A percentile compares a stretch with the other conserved stretches of the same genome.
phyloP scores from a whole-genome alignment of 2,888 invertebrate species.

The Hyalella azteca region DNA sequence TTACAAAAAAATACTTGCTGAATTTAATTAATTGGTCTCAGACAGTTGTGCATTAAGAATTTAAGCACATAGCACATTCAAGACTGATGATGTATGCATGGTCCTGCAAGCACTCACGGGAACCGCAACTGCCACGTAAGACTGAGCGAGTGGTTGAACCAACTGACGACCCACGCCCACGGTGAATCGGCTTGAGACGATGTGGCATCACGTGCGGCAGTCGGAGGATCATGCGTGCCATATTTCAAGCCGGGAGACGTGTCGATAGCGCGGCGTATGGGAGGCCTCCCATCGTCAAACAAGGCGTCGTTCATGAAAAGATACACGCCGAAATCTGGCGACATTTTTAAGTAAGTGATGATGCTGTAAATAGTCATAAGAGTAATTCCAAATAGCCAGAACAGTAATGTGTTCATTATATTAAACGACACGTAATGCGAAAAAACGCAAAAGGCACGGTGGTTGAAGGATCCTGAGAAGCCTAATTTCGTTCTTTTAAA shows the following conservation, averaged over 20 bases:
- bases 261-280: background rate
- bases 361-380: too few species aligned
- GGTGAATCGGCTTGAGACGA: background rate
- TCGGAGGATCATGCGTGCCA: background rate
- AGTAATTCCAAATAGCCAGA: too few species aligned
- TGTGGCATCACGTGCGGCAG: background rate
- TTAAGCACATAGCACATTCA: too few species aligned
- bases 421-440: too few species aligned
- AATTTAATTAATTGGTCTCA: too few species aligned
- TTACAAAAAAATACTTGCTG: too few species aligned
- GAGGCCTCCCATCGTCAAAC: background rate
- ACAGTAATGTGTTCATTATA: too few species aligned
- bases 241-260: background rate
- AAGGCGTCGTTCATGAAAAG: background rate
- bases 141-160: background rate
- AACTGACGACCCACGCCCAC: background rate
- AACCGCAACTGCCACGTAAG: background rate
- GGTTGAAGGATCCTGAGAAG: too few species aligned
- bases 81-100: too few species aligned
- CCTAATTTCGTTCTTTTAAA: too few species aligned
- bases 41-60: too few species aligned
- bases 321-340: slow-evolving; percentile 16
- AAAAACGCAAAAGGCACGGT: too few species aligned
- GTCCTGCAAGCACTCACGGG: background rate
- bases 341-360: background rate